Base-by-base conservation (phyloP, 2,113 vertebrate genomes). In the human (Homo sapiens) region DNA sequence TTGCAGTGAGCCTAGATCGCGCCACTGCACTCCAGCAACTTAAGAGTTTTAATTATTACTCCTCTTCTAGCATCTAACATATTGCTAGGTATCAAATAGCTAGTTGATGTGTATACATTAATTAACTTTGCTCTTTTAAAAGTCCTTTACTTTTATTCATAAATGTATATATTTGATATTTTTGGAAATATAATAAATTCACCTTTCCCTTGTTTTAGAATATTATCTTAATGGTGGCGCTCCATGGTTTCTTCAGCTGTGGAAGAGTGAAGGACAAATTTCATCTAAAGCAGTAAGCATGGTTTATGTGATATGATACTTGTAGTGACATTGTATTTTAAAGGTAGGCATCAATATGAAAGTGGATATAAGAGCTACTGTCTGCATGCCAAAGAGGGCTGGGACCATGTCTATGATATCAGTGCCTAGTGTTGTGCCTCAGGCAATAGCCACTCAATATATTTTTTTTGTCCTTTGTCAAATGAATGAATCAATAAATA, bases 371-470 rank as follows among this genome's bases (percentile, higher is more conserved):
- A 16, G n/a, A 68, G 52, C 23, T 12, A n/a, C 2, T 76, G 4
- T 32, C 6, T 40, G 2, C 76, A 50, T 59, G 8, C 20, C 35
- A 22, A 76, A 73, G n/a, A 40, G 5, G 48, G 38, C n/a, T 87
- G 43, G 55, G 75, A 35, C 27, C 18, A 6, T 22, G n/a, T 27
- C 66, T 73, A 14, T 43, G 6, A 5, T 40, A 43, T 8, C 45
- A 45, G 38, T 50, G 52, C 6, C 10, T 48, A 22, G 18, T 40
- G 70, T 9, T 61, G 10, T 38, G 48, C 3, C 23, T 92, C 7
- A 38, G 1, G 13, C 11, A 32, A 20, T 1, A 12, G 4, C 2
- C 22, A 52, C 11, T 48, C 30, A 30, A 8, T 40, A 25, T 6
- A 25, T 6, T n/a, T 43, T 30, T 59, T 45, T 30, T 40, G 23